Base-by-base conservation (phyloP, 2,113 vertebrate species). In the Nannobrachium achirus region DNA sequence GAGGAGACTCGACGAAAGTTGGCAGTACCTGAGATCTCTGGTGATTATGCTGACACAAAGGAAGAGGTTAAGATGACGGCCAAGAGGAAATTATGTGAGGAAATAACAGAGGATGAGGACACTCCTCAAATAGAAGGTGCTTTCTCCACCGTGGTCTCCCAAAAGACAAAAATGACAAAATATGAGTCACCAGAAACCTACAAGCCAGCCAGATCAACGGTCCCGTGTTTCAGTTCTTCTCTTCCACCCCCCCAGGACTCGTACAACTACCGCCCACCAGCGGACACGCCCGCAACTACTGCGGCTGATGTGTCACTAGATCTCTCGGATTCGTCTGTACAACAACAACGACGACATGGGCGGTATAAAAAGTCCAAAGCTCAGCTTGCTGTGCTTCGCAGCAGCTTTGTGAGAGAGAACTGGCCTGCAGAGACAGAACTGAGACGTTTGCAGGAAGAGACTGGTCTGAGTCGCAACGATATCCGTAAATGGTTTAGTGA, bases 1-100 rank as follows among this genome's bases (percentile, higher is more conserved):
- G 94, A 96, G 81, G 95, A 96, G 81, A 95, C 95, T 0, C 90
- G 94, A 3, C 88, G 74, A 38, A 93, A 92, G 80, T 84, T 94
- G 61, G 81, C 89, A 6, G 89, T 90, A 19, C 86, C 89, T 0
- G 87, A 87, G 41, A 74, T 82, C 40, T 63, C 14, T 14, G 80
- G 82, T 0, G 83, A 86, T 9, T 72, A 65, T 1, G 38, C 52
- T 51, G 84, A 87, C 60, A 64, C 57, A 9, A 77, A 59, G 0
- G 80, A 78, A 16, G 85, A 80, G 38, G 19, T 14, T 4, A 80
- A 84, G 39, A 38, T 45, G 1, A 79, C 66, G 15, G 78, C 33
- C 14, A 83, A 77, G n/a, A 65, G 57, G 25, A 63, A n/a, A 13
- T 63, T 40, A 56, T 59, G 40, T 41, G 83, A 85, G 16, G 85